Evolutionary conservation across 2,797 vertebrate species (phyloP), one percentile per base, ranked within the genome.

Genomic region (Argentina silus): DNA sequence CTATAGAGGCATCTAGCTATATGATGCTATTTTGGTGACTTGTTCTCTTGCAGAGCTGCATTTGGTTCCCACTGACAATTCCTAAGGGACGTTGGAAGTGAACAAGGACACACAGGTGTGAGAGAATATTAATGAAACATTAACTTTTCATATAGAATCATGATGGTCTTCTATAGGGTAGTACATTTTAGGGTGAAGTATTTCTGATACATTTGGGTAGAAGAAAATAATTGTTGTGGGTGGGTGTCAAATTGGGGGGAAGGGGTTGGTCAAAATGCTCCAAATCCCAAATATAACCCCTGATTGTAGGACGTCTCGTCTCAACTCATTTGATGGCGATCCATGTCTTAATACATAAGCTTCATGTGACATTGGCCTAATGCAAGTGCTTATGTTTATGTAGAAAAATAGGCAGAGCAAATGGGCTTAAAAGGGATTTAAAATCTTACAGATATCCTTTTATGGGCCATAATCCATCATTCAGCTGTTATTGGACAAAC

Each of bases 1-100:
- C 60, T 73, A 61, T 76, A 69, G 80, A 80, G 75, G 53, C 27
- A 55, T 9, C 53, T 78, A 81, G 74, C 65, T 70, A 70, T 70
- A 72, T 56, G 69, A 76, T 72, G 66, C 63, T 74, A 67, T 83
- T 67, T 68, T 66, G 21, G 45, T 53, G 63, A 68, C 50, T 51
- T 19, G 50, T 79, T 65, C 69, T 8, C 21, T 51, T 11, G 67
- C 44, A 59, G 69, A 67, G 61, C 69, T 44, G n/a, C 36, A 48
- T 67, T 44, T 12, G 55, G 79, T 67, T 64, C 69, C 67, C 70
- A 75, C 11, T 70, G 66, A 74, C 74, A 70, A 65, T 61, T 70
- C 44, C 15, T 55, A 27, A 4, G 43, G 64, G 57, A 47, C 11
- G 45, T 15, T 23, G 8, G 11, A 9, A 14, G 61, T 27, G 59